These are phyloP conservation scores for Elephas maximus DNA, from an alignment of 2,113 vertebrate genomes.

Conservation along the genomic window DNA sequence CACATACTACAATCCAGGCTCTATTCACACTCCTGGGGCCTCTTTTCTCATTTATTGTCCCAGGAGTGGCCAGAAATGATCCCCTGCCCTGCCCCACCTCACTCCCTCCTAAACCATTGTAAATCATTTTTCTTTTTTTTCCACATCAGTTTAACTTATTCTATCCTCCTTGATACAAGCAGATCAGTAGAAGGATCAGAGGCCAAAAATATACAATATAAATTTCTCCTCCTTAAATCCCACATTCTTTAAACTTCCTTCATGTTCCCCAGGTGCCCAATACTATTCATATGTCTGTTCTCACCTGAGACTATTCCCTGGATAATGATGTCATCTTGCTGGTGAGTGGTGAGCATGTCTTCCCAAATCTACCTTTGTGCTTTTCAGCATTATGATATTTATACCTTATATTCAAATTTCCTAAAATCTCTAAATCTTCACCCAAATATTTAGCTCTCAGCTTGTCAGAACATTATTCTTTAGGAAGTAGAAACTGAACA, in stretches of 20 bases:
- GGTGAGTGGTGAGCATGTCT: neutral
- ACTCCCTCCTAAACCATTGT: neutral
- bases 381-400: neutral
- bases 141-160: neutral
- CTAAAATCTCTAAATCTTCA: neutral
- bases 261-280: fast-evolving
- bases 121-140: neutral
- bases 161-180: neutral
- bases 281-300: no score
- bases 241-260: neutral
- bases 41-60: neutral
- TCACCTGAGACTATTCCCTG: neutral
- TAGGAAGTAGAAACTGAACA: neutral
- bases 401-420: neutral
- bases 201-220: neutral
- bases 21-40: neutral
- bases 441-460: neutral
- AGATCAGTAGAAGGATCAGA: neutral
- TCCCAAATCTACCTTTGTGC: neutral
- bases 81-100: fast-evolving
- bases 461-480: neutral
- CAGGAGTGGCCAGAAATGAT: neutral
- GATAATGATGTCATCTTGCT: neutral
- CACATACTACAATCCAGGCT: neutral
- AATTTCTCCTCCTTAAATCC: neutral